Evolutionary conservation across 2,113 vertebrate species (phyloP).

Genomic region (Nibea albiflora): DNA sequence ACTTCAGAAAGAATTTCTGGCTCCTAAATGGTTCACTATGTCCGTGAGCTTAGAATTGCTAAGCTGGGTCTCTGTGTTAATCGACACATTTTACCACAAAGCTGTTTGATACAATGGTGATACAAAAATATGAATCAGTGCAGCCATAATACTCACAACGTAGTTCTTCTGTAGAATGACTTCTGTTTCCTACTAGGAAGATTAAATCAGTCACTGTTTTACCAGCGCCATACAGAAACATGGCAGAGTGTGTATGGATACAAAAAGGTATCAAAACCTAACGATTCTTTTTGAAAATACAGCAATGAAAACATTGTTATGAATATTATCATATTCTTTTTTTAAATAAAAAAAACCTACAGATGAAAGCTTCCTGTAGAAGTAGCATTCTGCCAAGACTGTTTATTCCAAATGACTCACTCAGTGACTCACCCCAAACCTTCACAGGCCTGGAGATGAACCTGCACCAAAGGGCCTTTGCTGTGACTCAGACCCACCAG

Average conservation of each 20-base stretch:
- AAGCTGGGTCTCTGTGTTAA: not conserved
- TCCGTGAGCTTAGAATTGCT: not conserved
- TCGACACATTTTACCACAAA: not conserved
- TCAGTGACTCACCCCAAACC: conserved; percentile 48
- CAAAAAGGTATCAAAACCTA: too few species aligned
- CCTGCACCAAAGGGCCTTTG: conserved; percentile 44
- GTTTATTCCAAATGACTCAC: conserved; percentile 32
- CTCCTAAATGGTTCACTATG: not conserved
- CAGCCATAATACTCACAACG: not conserved
- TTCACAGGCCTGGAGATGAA: conserved; percentile 42
- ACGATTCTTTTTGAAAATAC: too few species aligned
- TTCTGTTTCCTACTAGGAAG: too few species aligned
- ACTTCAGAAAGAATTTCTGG: too few species aligned
- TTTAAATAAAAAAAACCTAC: not conserved
- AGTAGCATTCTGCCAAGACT: conserved; percentile 22
- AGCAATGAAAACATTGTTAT: too few species aligned
- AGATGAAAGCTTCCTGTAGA: conserved; percentile 30
- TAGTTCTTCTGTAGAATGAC: too few species aligned
- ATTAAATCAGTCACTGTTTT: too few species aligned
- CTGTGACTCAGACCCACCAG: conserved; percentile 38
- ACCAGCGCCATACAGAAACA: too few species aligned
- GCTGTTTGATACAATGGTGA: not conserved
- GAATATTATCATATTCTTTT: too few species aligned
- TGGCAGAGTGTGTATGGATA: too few species aligned
- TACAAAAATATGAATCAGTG: not conserved